Conservation (phyloP, 2,113 vertebrate species). For the Sialia sialis region DNA sequence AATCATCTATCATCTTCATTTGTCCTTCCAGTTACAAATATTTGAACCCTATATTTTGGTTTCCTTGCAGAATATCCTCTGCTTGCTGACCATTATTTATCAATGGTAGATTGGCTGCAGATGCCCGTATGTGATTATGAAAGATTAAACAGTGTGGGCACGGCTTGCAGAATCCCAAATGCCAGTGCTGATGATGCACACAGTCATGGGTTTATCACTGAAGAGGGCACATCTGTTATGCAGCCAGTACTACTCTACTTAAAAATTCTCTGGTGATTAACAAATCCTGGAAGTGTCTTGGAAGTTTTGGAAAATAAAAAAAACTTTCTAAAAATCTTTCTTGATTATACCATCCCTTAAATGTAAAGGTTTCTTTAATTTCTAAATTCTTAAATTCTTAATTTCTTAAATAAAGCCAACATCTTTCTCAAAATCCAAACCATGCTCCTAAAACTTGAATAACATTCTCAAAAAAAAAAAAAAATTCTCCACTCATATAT, state of each 20-base stretch:
- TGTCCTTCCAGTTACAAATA: slow-evolving; percentile 61
- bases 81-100: slow-evolving; percentile 44
- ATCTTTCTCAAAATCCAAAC: background rate
- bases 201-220: background rate
- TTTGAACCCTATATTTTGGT: background rate
- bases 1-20: background rate
- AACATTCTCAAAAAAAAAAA: background rate
- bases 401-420: background rate
- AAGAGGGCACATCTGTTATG: background rate
- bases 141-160: slow-evolving; percentile 62
- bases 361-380: background rate
- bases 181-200: slow-evolving; percentile 28
- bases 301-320: background rate
- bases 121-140: slow-evolving; percentile 16
- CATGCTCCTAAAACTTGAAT: background rate
- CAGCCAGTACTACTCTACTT: background rate
- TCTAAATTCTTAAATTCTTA: background rate
- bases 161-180: slow-evolving; percentile 55
- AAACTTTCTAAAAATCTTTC: background rate
- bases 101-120: slow-evolving; percentile 55
- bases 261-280: background rate
- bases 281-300: background rate
- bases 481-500: background rate
- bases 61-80: slow-evolving; percentile 43
- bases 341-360: background rate